Evolutionary conservation across 2,888 invertebrate species (phyloP).

Genomic region (Cynaeus angustus): DNA sequence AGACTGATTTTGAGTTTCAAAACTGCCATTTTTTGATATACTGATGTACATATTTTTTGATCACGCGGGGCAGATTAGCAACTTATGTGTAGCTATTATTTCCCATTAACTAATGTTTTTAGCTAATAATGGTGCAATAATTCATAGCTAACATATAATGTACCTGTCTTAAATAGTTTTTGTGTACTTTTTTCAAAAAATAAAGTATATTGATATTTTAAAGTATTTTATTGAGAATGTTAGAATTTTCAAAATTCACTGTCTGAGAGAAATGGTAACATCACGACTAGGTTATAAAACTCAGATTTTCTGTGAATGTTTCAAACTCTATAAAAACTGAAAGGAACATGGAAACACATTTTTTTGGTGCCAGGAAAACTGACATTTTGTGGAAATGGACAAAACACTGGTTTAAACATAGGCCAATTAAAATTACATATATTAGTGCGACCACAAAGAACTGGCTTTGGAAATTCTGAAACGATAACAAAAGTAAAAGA

Average conservation of each 20-base stretch:
- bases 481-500: constrained; percentile 4
- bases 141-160: constrained; percentile 5
- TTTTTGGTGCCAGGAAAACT: constrained; percentile 3
- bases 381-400: constrained; percentile 2
- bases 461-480: not conserved
- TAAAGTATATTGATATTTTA: constrained; percentile 25
- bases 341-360: constrained; percentile 20
- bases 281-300: constrained; percentile 36
- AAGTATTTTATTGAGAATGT: constrained; percentile 35
- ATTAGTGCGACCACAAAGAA: not conserved
- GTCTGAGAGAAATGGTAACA: constrained; percentile 40
- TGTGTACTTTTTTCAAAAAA: constrained; percentile 40
- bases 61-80: no score
- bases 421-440: constrained; percentile 16
- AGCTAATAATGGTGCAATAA: constrained; percentile 17
- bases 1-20: no score
- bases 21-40: no score
- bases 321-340: not conserved
- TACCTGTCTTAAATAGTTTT: constrained; percentile 21
- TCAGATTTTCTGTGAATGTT: constrained; percentile 4
- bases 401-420: constrained; percentile 18
- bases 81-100: not conserved
- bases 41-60: no score
- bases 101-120: constrained; percentile 2
- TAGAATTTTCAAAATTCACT: constrained; percentile 38